A percentile compares a stretch with the other conserved stretches of the same genome.
Evolutionary conservation across 2,888 invertebrate genomes (phyloP).

Genomic region (Pandemis heparana): DNA sequence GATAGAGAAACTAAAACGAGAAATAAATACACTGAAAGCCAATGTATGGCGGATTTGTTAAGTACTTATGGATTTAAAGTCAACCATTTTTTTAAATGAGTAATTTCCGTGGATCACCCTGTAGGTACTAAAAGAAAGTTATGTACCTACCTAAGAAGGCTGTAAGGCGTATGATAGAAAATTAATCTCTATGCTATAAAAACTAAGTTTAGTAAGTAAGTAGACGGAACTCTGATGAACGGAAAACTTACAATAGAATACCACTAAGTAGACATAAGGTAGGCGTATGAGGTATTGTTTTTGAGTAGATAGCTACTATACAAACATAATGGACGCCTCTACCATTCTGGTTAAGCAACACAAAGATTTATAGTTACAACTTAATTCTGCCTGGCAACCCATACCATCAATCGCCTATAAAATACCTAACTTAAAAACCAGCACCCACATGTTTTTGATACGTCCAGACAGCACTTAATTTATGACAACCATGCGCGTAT

Average conservation of each 20-base stretch:
- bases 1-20: no score
- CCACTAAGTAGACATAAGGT: no score
- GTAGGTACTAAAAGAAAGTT: constrained; percentile 2
- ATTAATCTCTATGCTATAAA: constrained; percentile 17
- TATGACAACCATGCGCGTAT: constrained; percentile 46
- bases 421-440: constrained; percentile 12
- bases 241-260: no score
- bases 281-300: no score
- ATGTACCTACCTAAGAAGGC: neutral
- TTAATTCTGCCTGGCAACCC: constrained; percentile 4
- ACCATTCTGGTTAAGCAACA: constrained; percentile 5
- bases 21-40: no score
- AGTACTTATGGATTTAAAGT: neutral
- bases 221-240: no score
- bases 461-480: constrained; percentile 47
- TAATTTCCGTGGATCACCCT: neutral
- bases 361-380: constrained; percentile 5
- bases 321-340: neutral
- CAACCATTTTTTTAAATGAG: no score
- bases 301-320: neutral
- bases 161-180: constrained; percentile 30
- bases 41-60: no score
- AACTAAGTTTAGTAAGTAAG: no score
- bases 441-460: constrained; percentile 39
- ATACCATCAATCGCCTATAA: constrained; percentile 17